Conservation (phyloP, 2,888 invertebrate species). For the Tineola bisselliella region DNA sequence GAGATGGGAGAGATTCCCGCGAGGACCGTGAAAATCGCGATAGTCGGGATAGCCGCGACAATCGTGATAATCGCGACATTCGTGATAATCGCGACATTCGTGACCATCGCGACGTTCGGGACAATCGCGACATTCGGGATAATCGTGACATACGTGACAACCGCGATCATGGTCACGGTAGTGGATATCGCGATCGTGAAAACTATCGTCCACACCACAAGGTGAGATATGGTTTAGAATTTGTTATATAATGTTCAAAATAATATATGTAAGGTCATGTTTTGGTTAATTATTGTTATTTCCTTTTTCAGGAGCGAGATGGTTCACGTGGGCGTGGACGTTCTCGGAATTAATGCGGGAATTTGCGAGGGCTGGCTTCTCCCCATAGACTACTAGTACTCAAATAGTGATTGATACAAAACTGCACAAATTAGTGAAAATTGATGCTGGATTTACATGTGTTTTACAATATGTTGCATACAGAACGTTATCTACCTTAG, state of each 20-base stretch:
- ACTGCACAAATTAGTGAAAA: conserved; percentile 1
- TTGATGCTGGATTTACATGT: no score
- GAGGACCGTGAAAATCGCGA: conserved; percentile 29
- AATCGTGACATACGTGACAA: conserved; percentile 27
- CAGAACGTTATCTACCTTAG: neutral
- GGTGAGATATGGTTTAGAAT: neutral
- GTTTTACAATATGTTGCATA: neutral
- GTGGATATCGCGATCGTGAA: conserved; percentile 35
- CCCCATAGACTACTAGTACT: conserved; percentile 65
- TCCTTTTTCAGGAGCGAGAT: conserved; percentile 49
- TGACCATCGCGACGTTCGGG: conserved; percentile 28
- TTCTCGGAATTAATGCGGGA: conserved; percentile 45
- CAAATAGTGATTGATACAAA: conserved; percentile 54
- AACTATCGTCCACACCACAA: conserved; percentile 15
- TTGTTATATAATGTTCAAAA: no score
- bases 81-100: conserved; percentile 27
- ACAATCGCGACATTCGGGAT: conserved; percentile 27
- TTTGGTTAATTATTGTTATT: neutral
- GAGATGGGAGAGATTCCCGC: conserved; percentile 24
- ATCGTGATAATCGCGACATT: conserved; percentile 24
- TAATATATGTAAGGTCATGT: no score
- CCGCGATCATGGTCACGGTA: conserved; percentile 31
- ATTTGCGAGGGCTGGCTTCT: conserved; percentile 61
- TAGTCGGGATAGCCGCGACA: conserved; percentile 27
- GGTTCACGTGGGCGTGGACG: conserved; percentile 60